Evolutionary conservation across 2,113 vertebrate species (phyloP).

Genomic region (Ovibos moschatus): DNA sequence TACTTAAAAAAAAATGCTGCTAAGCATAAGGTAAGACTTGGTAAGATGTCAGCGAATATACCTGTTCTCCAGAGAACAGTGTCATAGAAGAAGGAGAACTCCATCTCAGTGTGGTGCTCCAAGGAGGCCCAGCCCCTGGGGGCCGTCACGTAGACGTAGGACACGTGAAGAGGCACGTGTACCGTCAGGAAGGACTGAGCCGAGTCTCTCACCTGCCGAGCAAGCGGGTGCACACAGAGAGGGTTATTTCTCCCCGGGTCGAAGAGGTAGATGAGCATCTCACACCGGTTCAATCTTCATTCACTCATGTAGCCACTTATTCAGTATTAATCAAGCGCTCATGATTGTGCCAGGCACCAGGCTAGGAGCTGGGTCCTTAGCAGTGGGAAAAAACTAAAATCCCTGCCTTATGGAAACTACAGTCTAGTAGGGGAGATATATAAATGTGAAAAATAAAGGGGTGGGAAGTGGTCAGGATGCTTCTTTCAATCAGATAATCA

Average conservation of each 20-base stretch:
- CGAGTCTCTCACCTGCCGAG: conserved; percentile 92
- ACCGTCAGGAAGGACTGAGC: conserved; percentile 98
- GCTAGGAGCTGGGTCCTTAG: not conserved
- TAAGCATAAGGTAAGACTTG: not conserved
- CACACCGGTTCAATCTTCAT: not conserved
- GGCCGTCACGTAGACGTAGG: conserved; percentile 97
- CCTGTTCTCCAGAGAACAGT: conserved; percentile 98
- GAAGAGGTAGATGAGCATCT: too few species aligned
- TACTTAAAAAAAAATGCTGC: not conserved
- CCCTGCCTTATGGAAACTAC: not conserved
- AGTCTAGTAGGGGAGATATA: not conserved
- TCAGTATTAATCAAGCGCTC: not conserved
- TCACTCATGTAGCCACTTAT: not conserved
- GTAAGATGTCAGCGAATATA: conserved; percentile 20
- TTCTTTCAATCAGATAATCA: not conserved
- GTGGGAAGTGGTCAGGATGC: not conserved
- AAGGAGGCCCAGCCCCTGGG: conserved; percentile 97
- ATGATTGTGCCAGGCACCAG: not conserved
- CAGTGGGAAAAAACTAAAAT: not conserved
- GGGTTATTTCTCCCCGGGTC: not conserved
- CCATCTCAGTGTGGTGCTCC: conserved; percentile 99
- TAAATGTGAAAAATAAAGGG: not conserved
- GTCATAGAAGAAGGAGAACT: conserved; percentile 99
- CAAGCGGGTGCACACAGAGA: not conserved
- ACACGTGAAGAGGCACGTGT: conserved; percentile 95